Percentiles rank a stretch among this genome's conserved stretches.
Evolutionary conservation across 2,888 invertebrate genomes (phyloP).

Genomic region (Caenorhabditis japonica): DNA sequence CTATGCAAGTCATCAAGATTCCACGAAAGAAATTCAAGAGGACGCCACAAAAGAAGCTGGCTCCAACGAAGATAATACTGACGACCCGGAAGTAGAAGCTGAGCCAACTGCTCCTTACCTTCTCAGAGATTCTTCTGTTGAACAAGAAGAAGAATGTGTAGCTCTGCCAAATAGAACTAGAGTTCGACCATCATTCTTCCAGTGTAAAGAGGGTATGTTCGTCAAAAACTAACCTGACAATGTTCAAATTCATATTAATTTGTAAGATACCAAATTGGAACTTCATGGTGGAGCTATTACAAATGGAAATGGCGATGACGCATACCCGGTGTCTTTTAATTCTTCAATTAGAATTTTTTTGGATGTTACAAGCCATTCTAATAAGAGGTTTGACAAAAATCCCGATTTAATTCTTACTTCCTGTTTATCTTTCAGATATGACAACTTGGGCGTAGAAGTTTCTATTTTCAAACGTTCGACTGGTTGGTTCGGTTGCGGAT

Average conservation of each 20-base stretch:
- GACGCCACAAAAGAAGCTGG: slow-evolving; percentile 23
- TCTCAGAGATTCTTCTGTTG: slow-evolving; percentile 47
- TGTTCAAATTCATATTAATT: neutral
- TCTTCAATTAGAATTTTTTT: slow-evolving; percentile 69
- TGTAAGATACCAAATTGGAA: slow-evolving; percentile 54
- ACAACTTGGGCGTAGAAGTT: slow-evolving; percentile 72
- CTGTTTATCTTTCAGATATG: slow-evolving; percentile 58
- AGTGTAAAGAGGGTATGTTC: slow-evolving; percentile 52
- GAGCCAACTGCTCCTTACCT: slow-evolving; percentile 41
- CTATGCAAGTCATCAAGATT: slow-evolving; percentile 33
- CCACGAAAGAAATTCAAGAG: no score
- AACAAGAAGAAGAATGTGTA: slow-evolving; percentile 56
- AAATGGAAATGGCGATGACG: slow-evolving; percentile 70
- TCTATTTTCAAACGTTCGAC: slow-evolving; percentile 69
- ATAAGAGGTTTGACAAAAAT: slow-evolving; percentile 58
- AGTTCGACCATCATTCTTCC: slow-evolving; percentile 60
- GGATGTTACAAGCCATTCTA: slow-evolving; percentile 69
- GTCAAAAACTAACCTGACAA: no score
- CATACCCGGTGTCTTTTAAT: slow-evolving; percentile 68
- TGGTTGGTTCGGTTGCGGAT: slow-evolving; percentile 75
- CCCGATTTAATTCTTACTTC: neutral
- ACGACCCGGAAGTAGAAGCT: slow-evolving; percentile 35
- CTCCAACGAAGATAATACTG: slow-evolving; percentile 44
- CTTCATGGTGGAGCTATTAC: slow-evolving; percentile 73
- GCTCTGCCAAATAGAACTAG: slow-evolving; percentile 60